Base-by-base conservation (phyloP, 1,140 invertebrate genomes). In the Caenorhabditis inopinata region DNA sequence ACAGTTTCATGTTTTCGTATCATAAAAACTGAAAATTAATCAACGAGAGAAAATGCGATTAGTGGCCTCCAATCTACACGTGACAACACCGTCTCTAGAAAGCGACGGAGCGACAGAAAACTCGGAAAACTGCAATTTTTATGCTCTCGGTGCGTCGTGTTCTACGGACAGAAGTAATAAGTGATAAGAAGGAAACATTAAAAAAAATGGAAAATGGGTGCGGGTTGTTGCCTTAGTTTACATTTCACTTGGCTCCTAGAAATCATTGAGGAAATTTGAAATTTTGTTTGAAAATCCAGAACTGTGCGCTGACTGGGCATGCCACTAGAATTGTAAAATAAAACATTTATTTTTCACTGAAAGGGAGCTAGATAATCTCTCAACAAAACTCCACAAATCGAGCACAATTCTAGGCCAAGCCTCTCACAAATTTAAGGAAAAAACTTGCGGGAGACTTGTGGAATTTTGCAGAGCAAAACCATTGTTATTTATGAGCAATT, bases 21-120 rank as follows among this genome's bases (percentile, higher is more conserved):
- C n/a, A n/a, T n/a, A n/a, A n/a, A n/a, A n/a, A n/a, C n/a, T 38
- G 38, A 68, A 68, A 58, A 42, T 38, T 68, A 68, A 68, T 68
- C 32, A 32, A 68, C 16, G n/a, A 68, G 38, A 68, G 58, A 68
- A 68, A 68, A 32, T 68, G 58, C 38, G 58, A 68, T 68, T 38
- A 68, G 58, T 32, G n/a, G 12, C 25, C n/a, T 21, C 53, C 14
- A 12, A 38, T 18, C 58, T 38, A 68, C 58, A 68, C 58, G 58
- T 68, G 58, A 68, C 58, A 38, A 32, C 21, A 25, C 49, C 11
- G 32, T 58, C 29, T 38, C 51, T 58, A 32, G 27, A 58, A 32
- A 58, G n/a, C 35, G 51, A 25, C 27, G 51, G 51, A 58, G 51
- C 51, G 27, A 58, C 27, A n/a, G 48, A 51, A 47, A 47, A 47